Evolutionary conservation across 2,113 vertebrate species (phyloP).

Genomic region (Channa maculata): DNA sequence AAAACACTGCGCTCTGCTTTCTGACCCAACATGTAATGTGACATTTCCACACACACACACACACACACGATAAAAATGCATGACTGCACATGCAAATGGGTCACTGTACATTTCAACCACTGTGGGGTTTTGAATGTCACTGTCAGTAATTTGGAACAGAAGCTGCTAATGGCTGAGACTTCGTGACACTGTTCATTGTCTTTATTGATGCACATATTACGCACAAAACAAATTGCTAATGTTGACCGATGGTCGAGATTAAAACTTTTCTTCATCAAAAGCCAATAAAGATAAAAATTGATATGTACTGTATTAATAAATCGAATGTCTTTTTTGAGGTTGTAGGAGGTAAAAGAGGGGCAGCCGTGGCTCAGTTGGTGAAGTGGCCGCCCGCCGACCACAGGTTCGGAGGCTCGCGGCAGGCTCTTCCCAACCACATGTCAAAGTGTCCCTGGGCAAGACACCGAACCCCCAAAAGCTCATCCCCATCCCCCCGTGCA

Average conservation of each 20-base stretch:
- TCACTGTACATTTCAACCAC: constrained; percentile 3
- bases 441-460: too few species aligned
- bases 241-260: not conserved
- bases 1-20: constrained; percentile 26
- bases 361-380: too few species aligned
- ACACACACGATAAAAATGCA: not conserved
- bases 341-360: too few species aligned
- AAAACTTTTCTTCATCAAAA: too few species aligned
- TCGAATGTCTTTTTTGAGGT: too few species aligned
- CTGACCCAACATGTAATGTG: constrained; percentile 56
- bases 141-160: not conserved
- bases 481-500: too few species aligned
- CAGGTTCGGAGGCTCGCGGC: too few species aligned
- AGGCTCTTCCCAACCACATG: too few species aligned
- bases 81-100: not conserved
- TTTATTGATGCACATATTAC: not conserved
- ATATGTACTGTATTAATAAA: too few species aligned
- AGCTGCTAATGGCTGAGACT: not conserved
- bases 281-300: too few species aligned
- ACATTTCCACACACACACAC: constrained; percentile 43
- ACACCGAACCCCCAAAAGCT: too few species aligned
- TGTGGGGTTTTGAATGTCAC: not conserved
- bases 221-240: not conserved
- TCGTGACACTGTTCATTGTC: not conserved
- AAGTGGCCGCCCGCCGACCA: too few species aligned